Base-by-base conservation (phyloP, 1,140 invertebrate species). In the Brachionus sp. region DNA sequence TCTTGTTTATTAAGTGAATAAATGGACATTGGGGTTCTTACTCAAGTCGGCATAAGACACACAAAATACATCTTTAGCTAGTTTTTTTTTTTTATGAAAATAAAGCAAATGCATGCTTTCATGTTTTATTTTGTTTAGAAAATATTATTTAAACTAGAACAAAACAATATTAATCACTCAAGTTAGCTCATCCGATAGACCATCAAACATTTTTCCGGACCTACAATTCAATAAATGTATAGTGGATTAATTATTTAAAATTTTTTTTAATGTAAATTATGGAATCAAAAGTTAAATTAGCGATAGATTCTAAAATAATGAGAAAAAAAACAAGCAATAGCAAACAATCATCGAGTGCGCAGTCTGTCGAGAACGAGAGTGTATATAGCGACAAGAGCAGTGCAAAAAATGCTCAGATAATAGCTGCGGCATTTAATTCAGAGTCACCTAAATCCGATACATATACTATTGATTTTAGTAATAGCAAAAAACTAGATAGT, bases 321-420 rank as follows among this genome's bases (percentile, higher is more conserved):
- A 66, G 33, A 33, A 66, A 66, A 66, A 66, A 66, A 66, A 23
- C 25, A 12, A 66, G 5, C 13, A 66, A 12, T 35, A 33, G 10
- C 64, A 33, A 57, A 10, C 50, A 25, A 57, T 57, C 50, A 33
- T 66, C 25, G 29, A 66, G 64, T 33, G 64, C 64, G 29, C 19
- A 46, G 16, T 35, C 25, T 19, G 42, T 73, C 7, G 77, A 80
- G 23, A 80, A 80, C 57, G 77, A 80, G 25, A 80, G 77, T 44
- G 46, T 80, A 29, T 16, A 66, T 62, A 78, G 75, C 16, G 46
- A 78, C 25, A 33, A 53, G 46, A 78, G 75, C 16, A 80, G 77
- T 66, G 39, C 46, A n/a, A 66, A 80, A 57, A 80, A 80, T 80
- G 77, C 77, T 80, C 46, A 80, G 25, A 44, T 37, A 80, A 80